phyloP scores from a whole-genome alignment of 2,113 vertebrate genomes.

The Podocnemis expansa region DNA sequence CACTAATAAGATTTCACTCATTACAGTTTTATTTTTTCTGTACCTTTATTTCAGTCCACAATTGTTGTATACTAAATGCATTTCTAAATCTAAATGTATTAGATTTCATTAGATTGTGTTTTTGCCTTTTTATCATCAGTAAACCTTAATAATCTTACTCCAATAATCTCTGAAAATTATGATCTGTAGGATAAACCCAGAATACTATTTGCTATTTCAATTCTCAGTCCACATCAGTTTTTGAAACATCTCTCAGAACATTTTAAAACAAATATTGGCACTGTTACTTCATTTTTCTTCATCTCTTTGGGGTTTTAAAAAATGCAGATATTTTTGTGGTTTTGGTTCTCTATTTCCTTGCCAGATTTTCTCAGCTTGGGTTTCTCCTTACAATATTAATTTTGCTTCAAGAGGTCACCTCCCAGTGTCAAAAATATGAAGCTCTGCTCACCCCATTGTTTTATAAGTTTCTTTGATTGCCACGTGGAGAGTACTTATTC shows the following conservation, averaged over 20 bases:
- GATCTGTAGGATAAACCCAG: not conserved
- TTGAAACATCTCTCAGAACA: not conserved
- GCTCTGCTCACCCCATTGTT: constrained; percentile 43
- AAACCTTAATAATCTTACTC: constrained; percentile 4
- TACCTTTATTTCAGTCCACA: not conserved
- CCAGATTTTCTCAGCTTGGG: constrained; percentile 58
- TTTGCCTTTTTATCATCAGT: not conserved
- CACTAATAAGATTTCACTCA: not conserved
- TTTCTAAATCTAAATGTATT: not conserved
- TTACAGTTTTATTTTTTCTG: not conserved
- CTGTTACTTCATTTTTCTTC: constrained; percentile 53
- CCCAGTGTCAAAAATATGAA: constrained; percentile 46
- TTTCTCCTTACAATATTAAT: constrained; percentile 53
- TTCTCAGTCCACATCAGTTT: constrained; percentile 37
- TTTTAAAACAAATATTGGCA: constrained; percentile 44
- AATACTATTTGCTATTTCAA: not conserved
- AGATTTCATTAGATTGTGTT: not conserved
- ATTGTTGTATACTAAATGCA: not conserved
- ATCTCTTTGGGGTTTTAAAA: constrained; percentile 62
- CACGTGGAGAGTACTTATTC: constrained; percentile 28
- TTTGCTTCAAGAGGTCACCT: constrained; percentile 65
- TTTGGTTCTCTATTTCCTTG: constrained; percentile 51
- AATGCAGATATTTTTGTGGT: constrained; percentile 73
- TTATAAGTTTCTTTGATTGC: constrained; percentile 32
- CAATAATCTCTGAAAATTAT: not conserved